These are phyloP conservation scores for Pachliopta kotzebuea DNA, from an alignment of 2,888 invertebrate genomes.

Conservation along the genomic window DNA sequence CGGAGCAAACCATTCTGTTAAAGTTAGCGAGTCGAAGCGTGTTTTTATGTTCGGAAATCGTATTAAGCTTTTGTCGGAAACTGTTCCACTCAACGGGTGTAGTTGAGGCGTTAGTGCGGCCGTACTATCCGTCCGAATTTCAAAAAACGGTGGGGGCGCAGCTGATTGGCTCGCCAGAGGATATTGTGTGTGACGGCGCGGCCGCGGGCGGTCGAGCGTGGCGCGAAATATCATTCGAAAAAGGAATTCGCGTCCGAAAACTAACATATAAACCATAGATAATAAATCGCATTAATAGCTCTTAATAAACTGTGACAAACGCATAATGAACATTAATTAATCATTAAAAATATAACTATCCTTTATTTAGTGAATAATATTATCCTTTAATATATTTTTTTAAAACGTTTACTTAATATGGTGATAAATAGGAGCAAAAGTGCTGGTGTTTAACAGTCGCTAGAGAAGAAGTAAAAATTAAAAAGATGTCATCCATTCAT, in stretches of 20 bases:
- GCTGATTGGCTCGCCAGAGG: constrained; percentile 69
- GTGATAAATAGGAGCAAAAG: constrained; percentile 34
- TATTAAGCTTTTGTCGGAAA: constrained; percentile 81
- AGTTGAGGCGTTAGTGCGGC: constrained; percentile 77
- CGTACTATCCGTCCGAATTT: constrained; percentile 71
- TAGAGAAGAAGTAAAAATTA: constrained; percentile 5
- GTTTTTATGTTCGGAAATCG: constrained; percentile 81
- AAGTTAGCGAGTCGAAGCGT: constrained; percentile 78
- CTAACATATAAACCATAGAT: constrained; percentile 17
- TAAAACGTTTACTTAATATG: constrained; percentile 14
- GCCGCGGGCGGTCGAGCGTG: constrained; percentile 67
- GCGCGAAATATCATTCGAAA: constrained; percentile 54
- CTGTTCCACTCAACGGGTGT: constrained; percentile 78
- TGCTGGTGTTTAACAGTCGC: constrained; percentile 51
- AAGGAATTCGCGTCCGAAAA: constrained; percentile 38
- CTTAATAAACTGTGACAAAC: background rate
- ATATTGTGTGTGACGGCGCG: constrained; percentile 68
- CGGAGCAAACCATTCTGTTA: constrained; percentile 68
- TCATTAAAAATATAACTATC: background rate
- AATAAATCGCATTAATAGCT: background rate
- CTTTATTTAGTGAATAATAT: background rate
- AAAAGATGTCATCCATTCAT: constrained; percentile 74
- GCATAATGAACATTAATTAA: background rate
- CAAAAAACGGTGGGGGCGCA: constrained; percentile 65
- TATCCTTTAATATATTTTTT: background rate